A percentile compares a stretch with the other conserved stretches of the same genome.
Conservation (phyloP, 1,140 invertebrate genomes). For the Heterodera carotae region DNA sequence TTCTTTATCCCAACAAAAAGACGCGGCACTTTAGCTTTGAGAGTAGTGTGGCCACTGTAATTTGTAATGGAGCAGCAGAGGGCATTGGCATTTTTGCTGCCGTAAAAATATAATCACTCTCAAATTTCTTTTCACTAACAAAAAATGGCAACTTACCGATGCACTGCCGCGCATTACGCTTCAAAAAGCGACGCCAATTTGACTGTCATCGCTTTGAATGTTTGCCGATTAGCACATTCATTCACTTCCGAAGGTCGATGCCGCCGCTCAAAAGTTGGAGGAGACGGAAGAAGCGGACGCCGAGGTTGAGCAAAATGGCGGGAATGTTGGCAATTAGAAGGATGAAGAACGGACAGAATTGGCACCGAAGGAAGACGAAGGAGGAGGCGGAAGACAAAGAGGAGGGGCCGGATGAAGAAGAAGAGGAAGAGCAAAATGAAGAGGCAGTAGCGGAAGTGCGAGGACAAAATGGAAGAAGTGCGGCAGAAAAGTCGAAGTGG, state of each 20-base stretch:
- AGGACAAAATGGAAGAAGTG: background rate
- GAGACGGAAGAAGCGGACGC: background rate
- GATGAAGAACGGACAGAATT: background rate
- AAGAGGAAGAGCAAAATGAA: background rate
- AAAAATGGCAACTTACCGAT: slow-evolving; percentile 8
- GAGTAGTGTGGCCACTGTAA: background rate
- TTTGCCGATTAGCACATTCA: background rate
- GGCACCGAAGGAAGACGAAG: background rate
- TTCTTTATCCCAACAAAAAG: too few relatives aligned
- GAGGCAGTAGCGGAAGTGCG: too few relatives aligned
- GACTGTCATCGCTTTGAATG: background rate
- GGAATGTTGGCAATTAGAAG: background rate
- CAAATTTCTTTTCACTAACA: background rate
- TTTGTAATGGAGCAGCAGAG: background rate
- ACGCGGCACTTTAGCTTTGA: too few relatives aligned
- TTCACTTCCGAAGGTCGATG: background rate
- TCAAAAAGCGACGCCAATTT: background rate
- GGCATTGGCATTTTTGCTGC: background rate
- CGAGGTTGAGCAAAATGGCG: background rate
- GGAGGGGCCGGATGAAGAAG: background rate
- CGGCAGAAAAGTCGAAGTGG: background rate
- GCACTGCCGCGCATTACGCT: slow-evolving; percentile 9
- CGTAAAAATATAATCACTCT: background rate
- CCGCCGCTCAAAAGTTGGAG: background rate
- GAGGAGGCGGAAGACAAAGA: background rate